phyloP scores from a whole-genome alignment of 1,140 invertebrate genomes.

The Chionoecetes opilio region DNA sequence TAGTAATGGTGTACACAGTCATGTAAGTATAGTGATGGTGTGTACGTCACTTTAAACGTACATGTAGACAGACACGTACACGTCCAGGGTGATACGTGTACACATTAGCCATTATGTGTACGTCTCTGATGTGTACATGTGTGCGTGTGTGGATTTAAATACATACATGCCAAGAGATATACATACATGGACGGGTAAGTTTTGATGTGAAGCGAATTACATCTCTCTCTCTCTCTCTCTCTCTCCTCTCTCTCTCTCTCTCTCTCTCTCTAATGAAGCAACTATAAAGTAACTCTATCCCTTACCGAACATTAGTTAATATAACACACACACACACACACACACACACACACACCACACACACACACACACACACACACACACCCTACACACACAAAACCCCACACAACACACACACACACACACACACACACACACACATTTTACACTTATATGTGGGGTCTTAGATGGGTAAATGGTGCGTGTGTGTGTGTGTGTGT shows the following conservation, averaged over 20 bases:
- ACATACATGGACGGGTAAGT: too few species aligned
- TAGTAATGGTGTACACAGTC: too few species aligned
- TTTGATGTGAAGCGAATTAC: too few species aligned
- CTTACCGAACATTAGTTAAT: not conserved
- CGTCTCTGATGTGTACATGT: too few species aligned
- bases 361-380: slow-evolving; percentile 48
- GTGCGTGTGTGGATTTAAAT: too few species aligned
- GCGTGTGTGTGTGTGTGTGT: not conserved
- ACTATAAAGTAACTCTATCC: not conserved
- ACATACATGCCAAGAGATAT: too few species aligned
- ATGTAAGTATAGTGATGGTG: too few species aligned
- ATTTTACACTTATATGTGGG: too few species aligned
- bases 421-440: not conserved
- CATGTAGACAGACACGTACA: too few species aligned
- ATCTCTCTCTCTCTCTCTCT: slow-evolving; percentile 14
- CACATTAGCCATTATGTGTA: too few species aligned
- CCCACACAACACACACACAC: slow-evolving; percentile 45
- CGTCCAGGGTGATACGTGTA: too few species aligned
- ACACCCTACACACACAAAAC: not conserved
- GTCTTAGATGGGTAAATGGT: not conserved
- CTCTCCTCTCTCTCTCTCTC: slow-evolving; percentile 6
- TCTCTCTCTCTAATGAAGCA: not conserved
- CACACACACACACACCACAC: slow-evolving; percentile 48
- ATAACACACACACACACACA: not conserved
- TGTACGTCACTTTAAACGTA: too few species aligned